phyloP scores from a whole-genome alignment of 2,113 vertebrate species.

The Pangasianodon hypophthalmus region DNA sequence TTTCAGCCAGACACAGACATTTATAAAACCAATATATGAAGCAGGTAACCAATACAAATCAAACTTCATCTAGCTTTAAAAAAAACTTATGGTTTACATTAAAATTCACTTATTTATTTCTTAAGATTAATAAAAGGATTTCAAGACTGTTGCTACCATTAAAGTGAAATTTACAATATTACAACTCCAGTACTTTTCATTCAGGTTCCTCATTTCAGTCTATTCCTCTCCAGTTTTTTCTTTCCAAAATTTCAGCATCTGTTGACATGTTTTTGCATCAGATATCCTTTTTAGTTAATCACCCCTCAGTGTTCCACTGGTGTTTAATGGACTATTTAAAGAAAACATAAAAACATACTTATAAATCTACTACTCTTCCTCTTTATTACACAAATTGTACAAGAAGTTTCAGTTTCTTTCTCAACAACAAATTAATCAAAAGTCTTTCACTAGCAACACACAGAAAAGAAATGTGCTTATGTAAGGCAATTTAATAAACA shows the following conservation, averaged over 20 bases:
- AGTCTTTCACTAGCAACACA: not conserved
- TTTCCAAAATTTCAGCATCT: not conserved
- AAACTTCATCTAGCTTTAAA: not conserved
- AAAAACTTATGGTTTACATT: not conserved
- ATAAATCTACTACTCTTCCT: too few relatives aligned
- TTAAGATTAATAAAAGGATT: not conserved
- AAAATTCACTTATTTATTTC: not conserved
- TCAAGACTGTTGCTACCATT: not conserved
- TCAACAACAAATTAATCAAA: not conserved
- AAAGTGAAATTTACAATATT: not conserved
- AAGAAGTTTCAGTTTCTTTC: not conserved
- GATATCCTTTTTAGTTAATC: not conserved
- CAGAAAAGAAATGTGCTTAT: not conserved
- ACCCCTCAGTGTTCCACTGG: not conserved
- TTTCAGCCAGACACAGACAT: not conserved
- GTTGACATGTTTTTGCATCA: not conserved
- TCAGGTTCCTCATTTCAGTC: not conserved
- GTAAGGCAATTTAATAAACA: not conserved
- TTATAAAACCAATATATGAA: not conserved
- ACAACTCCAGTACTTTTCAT: not conserved
- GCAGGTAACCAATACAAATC: not conserved
- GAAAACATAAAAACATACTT: not conserved
- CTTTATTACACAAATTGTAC: not conserved
- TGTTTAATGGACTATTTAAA: not conserved
- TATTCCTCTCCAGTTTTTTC: not conserved